Evolutionary conservation across 2,888 invertebrate species (phyloP).

Genomic region (Brachylomia viminalis): DNA sequence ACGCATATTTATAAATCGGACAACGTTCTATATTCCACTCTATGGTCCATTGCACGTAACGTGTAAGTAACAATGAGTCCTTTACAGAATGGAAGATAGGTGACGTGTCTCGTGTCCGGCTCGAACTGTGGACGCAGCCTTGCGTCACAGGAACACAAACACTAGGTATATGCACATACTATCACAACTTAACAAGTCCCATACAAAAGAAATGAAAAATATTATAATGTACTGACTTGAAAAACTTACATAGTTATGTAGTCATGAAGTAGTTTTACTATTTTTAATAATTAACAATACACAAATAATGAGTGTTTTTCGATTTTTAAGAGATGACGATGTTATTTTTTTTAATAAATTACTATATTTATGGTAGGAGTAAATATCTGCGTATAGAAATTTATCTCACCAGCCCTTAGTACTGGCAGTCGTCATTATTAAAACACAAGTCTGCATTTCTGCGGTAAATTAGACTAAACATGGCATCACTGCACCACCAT

Average conservation of each 20-base stretch:
- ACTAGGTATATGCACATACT: conserved; percentile 59
- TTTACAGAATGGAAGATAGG: conserved; percentile 38
- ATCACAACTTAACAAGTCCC: conserved; percentile 82
- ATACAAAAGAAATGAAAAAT: conserved; percentile 76
- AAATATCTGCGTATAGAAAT: conserved; percentile 79
- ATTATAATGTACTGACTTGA: conserved; percentile 81
- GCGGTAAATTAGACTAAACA: conserved; percentile 29
- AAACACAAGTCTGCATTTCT: conserved; percentile 35
- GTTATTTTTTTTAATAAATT: conserved; percentile 69
- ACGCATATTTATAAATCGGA: conserved; percentile 53
- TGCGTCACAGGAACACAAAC: conserved; percentile 70
- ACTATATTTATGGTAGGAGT: conserved; percentile 65
- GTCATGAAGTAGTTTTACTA: conserved; percentile 85
- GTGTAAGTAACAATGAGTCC: not conserved
- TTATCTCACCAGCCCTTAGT: conserved; percentile 71
- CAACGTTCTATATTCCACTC: conserved; percentile 48
- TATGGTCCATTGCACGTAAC: conserved; percentile 1
- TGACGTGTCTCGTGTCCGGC: not conserved
- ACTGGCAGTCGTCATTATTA: conserved; percentile 48
- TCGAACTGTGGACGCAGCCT: conserved; percentile 38
- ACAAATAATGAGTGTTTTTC: conserved; percentile 78
- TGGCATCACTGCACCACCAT: not conserved
- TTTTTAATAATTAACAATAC: conserved; percentile 79
- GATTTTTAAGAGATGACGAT: conserved; percentile 80
- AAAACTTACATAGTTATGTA: conserved; percentile 79